Base-by-base conservation (phyloP, 2,797 vertebrate genomes). In the Anomalospiza imberbis region DNA sequence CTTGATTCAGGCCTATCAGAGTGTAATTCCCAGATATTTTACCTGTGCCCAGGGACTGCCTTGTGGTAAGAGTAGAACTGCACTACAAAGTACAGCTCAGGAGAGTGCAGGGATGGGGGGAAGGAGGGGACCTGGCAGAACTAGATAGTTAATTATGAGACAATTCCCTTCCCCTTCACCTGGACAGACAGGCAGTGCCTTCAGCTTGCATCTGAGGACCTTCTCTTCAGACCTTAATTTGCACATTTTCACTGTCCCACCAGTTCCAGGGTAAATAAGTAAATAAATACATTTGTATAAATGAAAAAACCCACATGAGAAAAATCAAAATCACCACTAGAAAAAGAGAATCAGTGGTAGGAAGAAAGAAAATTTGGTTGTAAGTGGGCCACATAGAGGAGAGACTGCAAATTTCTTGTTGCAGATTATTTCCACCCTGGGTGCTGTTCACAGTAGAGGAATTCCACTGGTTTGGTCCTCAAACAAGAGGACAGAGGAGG, bases 21-120 rank as follows among this genome's bases (percentile, higher is more conserved):
- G 14, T 26, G 81, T 65, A 65, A 74, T 85, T 89, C 38, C 38
- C 32, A n/a, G 32, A 17, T 57, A 15, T 1, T 13, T 85, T 63
- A 50, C 15, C 28, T 38, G 32, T 65, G 44, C 58, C 53, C 0
- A 0, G 65, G 28, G 55, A 9, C 19, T 85, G 61, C 34, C 50
- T 89, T 4, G 1, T 0, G 1, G 8, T 36, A 44, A 36, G 29
- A 77, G 32, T 22, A 54, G 1, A 16, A 10, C 26, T 12, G 12
- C 45, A 57, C 9, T 25, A 26, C 9, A 42, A 48, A 55, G 4
- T 53, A 63, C 21, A 47, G 14, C 29, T 45, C 75, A 63, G 75
- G 40, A 45, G 40, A 77, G 24, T 57, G 45, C 45, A 50, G 65
- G 28, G 48, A 51, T 6, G 4, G 12, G 2, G 4, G 9, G 3